Percentiles rank a stretch among this genome's conserved stretches.
These are phyloP conservation scores for Apis cerana DNA, from an alignment of 1,140 invertebrate species.

Conservation along the genomic window DNA sequence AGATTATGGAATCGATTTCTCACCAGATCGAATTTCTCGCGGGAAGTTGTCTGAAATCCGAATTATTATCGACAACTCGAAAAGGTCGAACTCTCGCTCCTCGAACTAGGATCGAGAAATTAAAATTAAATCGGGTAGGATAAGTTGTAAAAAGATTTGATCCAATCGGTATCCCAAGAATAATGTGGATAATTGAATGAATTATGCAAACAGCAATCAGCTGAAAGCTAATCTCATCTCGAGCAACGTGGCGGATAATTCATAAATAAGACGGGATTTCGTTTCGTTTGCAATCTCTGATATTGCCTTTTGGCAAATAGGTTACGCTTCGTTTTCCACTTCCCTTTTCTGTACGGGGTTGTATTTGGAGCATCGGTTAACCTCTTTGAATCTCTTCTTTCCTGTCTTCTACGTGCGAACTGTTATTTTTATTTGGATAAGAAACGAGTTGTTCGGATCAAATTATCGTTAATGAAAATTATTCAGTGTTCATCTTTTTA, in stretches of 20 bases:
- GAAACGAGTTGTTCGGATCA: neutral
- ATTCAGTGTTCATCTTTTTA: too few species aligned
- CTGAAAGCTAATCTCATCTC: slow-evolving; percentile 1
- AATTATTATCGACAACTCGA: slow-evolving; percentile 18
- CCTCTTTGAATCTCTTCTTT: neutral
- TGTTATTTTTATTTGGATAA: neutral
- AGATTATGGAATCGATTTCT: neutral
- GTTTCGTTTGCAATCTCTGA: neutral
- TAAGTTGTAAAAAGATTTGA: neutral
- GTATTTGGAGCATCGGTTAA: neutral
- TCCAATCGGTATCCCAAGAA: neutral
- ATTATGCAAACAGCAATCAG: slow-evolving; percentile 13
- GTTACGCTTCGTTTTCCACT: too few species aligned
- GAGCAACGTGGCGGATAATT: neutral
- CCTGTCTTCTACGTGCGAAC: neutral
- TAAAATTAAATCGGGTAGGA: neutral
- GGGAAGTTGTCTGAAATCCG: slow-evolving; percentile 1
- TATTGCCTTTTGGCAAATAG: too few species aligned
- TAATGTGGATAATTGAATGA: slow-evolving; percentile 14
- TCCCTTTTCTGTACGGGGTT: too few species aligned
- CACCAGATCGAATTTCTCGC: slow-evolving; percentile 12
- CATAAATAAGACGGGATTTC: slow-evolving; percentile 5
- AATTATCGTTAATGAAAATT: too few species aligned
- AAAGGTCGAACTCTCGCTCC: neutral
- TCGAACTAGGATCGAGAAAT: too few species aligned